Conservation (phyloP, 2,797 vertebrate species). For the Euthynnus affinis region DNA sequence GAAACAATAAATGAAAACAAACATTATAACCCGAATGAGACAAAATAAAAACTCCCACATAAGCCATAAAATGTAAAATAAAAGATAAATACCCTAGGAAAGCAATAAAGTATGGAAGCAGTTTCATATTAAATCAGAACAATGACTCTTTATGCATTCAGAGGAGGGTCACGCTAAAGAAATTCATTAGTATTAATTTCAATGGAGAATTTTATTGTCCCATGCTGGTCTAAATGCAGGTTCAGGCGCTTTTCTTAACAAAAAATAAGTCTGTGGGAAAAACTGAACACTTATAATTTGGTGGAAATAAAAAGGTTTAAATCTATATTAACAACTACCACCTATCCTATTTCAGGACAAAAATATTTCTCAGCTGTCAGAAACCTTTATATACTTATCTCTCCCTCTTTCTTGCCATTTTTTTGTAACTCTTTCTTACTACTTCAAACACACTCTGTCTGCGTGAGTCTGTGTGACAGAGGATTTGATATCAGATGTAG, state of each 20-base stretch:
- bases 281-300: constrained; percentile 11
- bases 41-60: constrained; percentile 7
- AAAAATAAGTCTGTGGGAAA: constrained; percentile 40
- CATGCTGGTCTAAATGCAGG: not conserved
- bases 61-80: not conserved
- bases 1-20: constrained; percentile 34
- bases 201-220: constrained; percentile 31
- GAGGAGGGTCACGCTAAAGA: constrained; percentile 5
- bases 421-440: constrained; percentile 16
- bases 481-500: constrained; percentile 49
- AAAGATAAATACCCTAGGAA: constrained; percentile 1
- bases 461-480: constrained; percentile 24
- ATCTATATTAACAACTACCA: constrained; percentile 30
- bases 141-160: constrained; percentile 11
- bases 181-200: constrained; percentile 33
- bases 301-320: constrained; percentile 21
- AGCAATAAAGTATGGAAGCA: constrained; percentile 8
- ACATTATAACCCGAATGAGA: not conserved
- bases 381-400: constrained; percentile 20
- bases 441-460: constrained; percentile 29
- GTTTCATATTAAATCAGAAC: constrained; percentile 21
- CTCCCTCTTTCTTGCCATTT: constrained; percentile 9
- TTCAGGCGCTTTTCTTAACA: constrained; percentile 25
- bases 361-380: constrained; percentile 27
- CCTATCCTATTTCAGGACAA: constrained; percentile 1